Evolutionary conservation across 1,140 invertebrate species (phyloP).

Genomic region (Steinernema khuongi): DNA sequence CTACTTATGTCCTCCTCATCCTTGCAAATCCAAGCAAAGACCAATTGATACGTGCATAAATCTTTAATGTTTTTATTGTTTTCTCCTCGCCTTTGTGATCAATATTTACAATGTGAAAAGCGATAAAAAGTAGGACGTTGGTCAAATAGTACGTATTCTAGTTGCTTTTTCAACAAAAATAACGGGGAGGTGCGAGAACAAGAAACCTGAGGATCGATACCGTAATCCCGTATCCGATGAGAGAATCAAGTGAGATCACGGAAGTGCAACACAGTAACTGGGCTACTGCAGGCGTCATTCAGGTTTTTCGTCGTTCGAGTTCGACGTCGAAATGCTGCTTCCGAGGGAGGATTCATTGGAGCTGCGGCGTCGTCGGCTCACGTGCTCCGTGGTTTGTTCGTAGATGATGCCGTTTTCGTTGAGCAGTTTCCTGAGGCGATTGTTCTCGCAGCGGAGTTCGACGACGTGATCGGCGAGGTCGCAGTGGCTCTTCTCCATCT

Average conservation of each 20-base stretch:
- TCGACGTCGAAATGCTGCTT: background rate
- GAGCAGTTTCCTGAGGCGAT: constrained; percentile 11
- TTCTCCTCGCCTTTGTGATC: background rate
- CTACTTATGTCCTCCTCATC: background rate
- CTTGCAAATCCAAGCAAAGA: background rate
- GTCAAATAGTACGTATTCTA: no score
- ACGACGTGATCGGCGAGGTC: constrained; percentile 15
- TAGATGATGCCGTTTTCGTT: constrained; percentile 25
- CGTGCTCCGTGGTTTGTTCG: background rate
- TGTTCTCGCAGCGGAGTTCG: constrained; percentile 10
- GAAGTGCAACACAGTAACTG: constrained; percentile 15
- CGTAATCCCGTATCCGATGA: constrained; percentile 1
- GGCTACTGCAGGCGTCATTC: constrained; percentile 7
- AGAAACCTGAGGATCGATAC: constrained; percentile 9
- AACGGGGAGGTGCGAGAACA: background rate
- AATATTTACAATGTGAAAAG: constrained; percentile 23
- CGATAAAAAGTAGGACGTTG: background rate
- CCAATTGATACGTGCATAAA: background rate
- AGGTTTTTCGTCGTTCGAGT: constrained; percentile 10
- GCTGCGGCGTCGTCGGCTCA: background rate
- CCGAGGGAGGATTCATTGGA: constrained; percentile 4
- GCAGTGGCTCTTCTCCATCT: constrained; percentile 18
- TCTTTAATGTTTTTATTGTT: background rate
- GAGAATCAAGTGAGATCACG: background rate
- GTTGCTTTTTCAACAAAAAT: no score